A percentile compares a stretch with the other conserved stretches of the same genome.
phyloP scores from a whole-genome alignment of 1,140 invertebrate genomes.

The Drosophila tsacasi region DNA sequence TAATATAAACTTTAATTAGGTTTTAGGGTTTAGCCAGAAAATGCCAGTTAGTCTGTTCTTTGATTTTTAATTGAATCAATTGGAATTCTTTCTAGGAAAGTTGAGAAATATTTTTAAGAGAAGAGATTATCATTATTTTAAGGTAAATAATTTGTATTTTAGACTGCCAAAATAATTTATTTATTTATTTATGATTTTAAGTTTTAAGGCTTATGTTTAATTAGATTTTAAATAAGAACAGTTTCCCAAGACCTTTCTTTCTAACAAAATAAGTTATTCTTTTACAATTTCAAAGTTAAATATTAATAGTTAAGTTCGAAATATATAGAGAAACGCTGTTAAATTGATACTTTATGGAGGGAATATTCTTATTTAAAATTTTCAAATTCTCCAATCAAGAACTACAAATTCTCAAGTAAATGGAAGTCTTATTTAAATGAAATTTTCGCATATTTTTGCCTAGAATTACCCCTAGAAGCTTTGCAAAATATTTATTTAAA shows the following conservation, averaged over 20 bases:
- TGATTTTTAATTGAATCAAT: not conserved
- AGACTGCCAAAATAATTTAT: not conserved
- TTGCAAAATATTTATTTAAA: too few relatives aligned
- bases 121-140: not conserved
- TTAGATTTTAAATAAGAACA: not conserved
- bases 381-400: too few relatives aligned
- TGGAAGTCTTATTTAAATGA: not conserved
- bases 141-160: not conserved
- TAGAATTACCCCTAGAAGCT: not conserved
- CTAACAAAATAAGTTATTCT: not conserved
- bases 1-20: too few relatives aligned
- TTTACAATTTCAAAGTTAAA: too few relatives aligned
- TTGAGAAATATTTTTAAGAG: not conserved
- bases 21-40: not conserved
- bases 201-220: too few relatives aligned
- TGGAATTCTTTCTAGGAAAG: not conserved
- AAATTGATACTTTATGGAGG: not conserved
- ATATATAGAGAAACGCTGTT: too few relatives aligned
- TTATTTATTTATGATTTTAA: not conserved
- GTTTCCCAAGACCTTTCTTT: too few relatives aligned
- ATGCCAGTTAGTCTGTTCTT: not conserved
- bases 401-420: too few relatives aligned
- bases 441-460: not conserved
- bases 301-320: not conserved
- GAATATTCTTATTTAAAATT: too few relatives aligned